A percentile compares a stretch with the other conserved stretches of the same genome.
Conservation (phyloP, 2,888 invertebrate species). For the Molorchus minor region DNA sequence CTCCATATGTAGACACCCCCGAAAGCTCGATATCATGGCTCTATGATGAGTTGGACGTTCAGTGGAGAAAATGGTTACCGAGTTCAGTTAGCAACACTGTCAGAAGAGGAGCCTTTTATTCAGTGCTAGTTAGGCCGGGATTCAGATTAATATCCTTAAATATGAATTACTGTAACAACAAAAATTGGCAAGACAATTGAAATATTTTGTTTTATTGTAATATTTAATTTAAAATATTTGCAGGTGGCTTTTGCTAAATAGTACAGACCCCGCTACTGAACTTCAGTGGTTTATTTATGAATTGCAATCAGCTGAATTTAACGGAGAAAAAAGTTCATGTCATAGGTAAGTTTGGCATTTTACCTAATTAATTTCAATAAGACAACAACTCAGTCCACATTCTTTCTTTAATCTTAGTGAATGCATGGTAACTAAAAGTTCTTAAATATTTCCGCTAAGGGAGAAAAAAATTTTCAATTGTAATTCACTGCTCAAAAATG, state of each 20-base stretch:
- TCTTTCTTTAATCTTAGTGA: too few relatives aligned
- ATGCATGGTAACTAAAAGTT: too few relatives aligned
- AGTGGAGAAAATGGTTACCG: slow-evolving; percentile 93
- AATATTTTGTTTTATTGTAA: background rate
- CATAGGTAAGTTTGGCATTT: slow-evolving; percentile 67
- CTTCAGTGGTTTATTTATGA: slow-evolving; percentile 95
- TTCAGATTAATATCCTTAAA: slow-evolving; percentile 94
- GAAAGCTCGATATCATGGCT: slow-evolving; percentile 91
- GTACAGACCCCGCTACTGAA: slow-evolving; percentile 95
- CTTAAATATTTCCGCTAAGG: too few relatives aligned
- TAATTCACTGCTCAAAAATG: background rate
- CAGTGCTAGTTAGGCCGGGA: slow-evolving; percentile 87
- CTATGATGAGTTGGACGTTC: slow-evolving; percentile 86
- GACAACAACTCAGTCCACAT: too few relatives aligned
- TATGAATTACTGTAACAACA: slow-evolving; percentile 96
- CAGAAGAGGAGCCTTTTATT: slow-evolving; percentile 89
- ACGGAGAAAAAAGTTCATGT: slow-evolving; percentile 95
- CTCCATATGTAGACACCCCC: slow-evolving; percentile 82
- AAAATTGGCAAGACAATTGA: slow-evolving; percentile 77
- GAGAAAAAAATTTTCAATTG: too few relatives aligned
- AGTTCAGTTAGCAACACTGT: slow-evolving; percentile 87
- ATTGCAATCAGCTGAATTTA: slow-evolving; percentile 92
- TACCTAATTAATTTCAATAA: too few relatives aligned
- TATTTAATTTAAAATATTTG: slow-evolving; percentile 13
- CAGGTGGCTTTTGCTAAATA: slow-evolving; percentile 91